Evolutionary conservation across 1,140 invertebrate genomes (phyloP), one percentile per base, ranked within the genome.

Genomic region (Ceratosolen solmsi): DNA sequence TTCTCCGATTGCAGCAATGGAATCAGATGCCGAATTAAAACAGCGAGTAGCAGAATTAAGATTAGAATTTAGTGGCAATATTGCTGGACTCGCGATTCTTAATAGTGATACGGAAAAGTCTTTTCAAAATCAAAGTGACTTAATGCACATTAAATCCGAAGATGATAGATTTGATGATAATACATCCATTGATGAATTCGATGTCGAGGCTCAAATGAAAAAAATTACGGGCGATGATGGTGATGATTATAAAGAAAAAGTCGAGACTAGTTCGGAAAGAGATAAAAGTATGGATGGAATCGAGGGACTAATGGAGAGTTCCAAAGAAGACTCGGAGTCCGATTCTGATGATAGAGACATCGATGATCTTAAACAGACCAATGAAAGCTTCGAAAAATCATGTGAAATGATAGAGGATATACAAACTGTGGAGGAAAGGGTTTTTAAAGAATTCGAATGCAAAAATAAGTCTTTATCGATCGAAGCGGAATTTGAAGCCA

Each of bases 191-290:
- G 90, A 91, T 8, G 90, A 92, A 36, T 92, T 91, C 25, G 91
- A 91, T 54, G 90, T 92, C 4, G 91, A 92, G 56, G 90, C 90
- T 0, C 90, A 91, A 65, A 92, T 92, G 88, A 91, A 89, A 80
- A 91, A 89, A 77, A 89, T 91, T 22, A 91, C 90, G 0, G 90
- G 90, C 0, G 90, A 91, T 38, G 90, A 91, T 77, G 90, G 90
- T 0, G 88, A 91, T 38, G 90, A 91, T 79, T 91, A 91, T 36
- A 89, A 89, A 58, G 90, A 90, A 36, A 91, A 91, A 49, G 78
- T 88, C 0, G 88, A 91, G 2, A 86, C 79, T 0, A 84, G 83
- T 33, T 85, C 85, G 0, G 90, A 91, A 25, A 88, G 86, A 58
- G 89, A 89, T 51, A 88, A 90, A 73, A 90, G 88, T n/a, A 87